Evolutionary conservation across 1,140 invertebrate species (phyloP).

Genomic region (Heliconius congener): DNA sequence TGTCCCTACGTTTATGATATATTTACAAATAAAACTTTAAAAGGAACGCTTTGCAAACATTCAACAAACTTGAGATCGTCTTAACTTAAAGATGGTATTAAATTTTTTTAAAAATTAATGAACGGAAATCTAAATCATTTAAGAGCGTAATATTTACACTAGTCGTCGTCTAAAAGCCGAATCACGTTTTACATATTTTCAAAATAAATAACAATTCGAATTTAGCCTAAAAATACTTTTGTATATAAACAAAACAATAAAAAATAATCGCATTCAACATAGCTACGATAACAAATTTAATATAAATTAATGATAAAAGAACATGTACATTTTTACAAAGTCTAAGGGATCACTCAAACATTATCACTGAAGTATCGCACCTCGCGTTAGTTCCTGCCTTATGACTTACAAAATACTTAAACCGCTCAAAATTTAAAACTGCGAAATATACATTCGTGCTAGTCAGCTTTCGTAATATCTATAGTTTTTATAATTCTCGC

Average conservation of each 20-base stretch:
- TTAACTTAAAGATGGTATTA: conserved; percentile 80
- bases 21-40: conserved; percentile 82
- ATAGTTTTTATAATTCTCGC: conserved; percentile 36
- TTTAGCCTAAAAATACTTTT: conserved; percentile 80
- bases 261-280: conserved; percentile 81
- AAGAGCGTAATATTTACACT: conserved; percentile 69
- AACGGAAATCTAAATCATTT: conserved; percentile 72
- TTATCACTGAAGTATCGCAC: conserved; percentile 63
- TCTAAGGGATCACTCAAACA: conserved; percentile 73
- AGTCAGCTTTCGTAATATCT: conserved; percentile 18
- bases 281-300: conserved; percentile 81
- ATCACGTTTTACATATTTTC: conserved; percentile 74
- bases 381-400: not conserved
- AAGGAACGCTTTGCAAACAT: conserved; percentile 81
- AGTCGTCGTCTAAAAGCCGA: conserved; percentile 54
- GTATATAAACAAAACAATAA: conserved; percentile 81
- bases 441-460: conserved; percentile 25
- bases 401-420: conserved; percentile 41
- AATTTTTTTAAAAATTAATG: conserved; percentile 74
- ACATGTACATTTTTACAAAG: conserved; percentile 79
- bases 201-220: conserved; percentile 81
- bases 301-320: conserved; percentile 80
- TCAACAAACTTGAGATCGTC: conserved; percentile 81
- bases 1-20: conserved; percentile 77
- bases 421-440: conserved; percentile 29